A percentile compares a stretch with the other conserved stretches of the same genome.
phyloP scores from a whole-genome alignment of 2,888 invertebrate species.

The Trichacis sp. region DNA sequence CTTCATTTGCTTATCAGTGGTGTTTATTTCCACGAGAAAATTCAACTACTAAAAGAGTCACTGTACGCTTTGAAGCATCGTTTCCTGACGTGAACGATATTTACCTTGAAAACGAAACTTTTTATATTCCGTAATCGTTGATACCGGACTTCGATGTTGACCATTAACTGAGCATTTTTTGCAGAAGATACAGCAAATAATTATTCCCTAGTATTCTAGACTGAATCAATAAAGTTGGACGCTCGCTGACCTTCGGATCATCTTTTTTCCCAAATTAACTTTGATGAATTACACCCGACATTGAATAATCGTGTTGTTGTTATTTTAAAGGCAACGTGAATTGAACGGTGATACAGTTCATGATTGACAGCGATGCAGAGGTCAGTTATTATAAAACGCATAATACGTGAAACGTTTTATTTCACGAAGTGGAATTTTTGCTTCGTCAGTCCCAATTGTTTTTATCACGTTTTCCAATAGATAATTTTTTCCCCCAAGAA shows the following conservation, averaged over 20 bases:
- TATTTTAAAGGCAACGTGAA: too few relatives aligned
- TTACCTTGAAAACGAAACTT: slow-evolving; percentile 26
- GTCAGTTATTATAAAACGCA: too few relatives aligned
- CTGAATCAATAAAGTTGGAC: neutral
- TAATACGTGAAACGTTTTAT: too few relatives aligned
- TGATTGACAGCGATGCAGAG: too few relatives aligned
- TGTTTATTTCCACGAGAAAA: slow-evolving; percentile 20
- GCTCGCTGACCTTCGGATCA: neutral
- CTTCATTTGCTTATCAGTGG: slow-evolving; percentile 27
- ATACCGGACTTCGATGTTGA: slow-evolving; percentile 30
- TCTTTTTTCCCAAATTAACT: neutral
- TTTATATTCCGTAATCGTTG: slow-evolving; percentile 19
- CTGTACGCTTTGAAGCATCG: slow-evolving; percentile 17
- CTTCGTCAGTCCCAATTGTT: too few relatives aligned
- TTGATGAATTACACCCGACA: neutral
- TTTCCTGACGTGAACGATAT: slow-evolving; percentile 13
- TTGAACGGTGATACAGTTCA: too few relatives aligned
- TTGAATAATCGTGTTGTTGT: too few relatives aligned
- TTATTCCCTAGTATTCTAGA: neutral
- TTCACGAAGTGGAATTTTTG: too few relatives aligned
- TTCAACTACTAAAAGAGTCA: slow-evolving; percentile 16
- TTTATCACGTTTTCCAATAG: too few relatives aligned
- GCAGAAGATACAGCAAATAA: neutral
- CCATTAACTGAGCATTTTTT: neutral
- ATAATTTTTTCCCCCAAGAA: too few relatives aligned